Base-by-base conservation (phyloP, 2,888 invertebrate species). In the Zygogramma bicolorata region DNA sequence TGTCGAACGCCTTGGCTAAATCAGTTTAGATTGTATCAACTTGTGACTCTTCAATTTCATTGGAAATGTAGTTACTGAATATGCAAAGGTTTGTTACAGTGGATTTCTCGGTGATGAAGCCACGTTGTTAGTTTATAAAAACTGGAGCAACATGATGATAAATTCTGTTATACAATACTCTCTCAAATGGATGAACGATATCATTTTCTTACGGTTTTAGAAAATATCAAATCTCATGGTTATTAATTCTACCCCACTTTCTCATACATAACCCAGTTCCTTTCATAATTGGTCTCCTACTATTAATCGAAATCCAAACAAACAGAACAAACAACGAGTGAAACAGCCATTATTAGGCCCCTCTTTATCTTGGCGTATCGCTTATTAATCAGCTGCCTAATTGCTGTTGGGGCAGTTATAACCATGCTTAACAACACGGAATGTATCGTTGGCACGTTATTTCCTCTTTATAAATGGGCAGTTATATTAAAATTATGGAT, bases 371-470 rank as follows among this genome's bases (percentile, higher is more conserved):
- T 40, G 42, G 25, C 61, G 13, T 61, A 68, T 68, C 68, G 49
- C 68, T 62, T 68, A 62, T 68, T 68, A 68, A 68, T 68, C 68
- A 68, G 68, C 27, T 46, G 25, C 61, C 60, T 68, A 68, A 68
- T 68, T 68, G 68, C 60, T 68, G 60, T 68, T 68, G 61, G 62
- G 68, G 57, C 68, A 61, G 60, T 62, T 62, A 68, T 31, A 53
- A 68, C 31, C 68, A 59, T 68, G 63, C 60, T 62, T 38, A 62
- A 68, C 68, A 68, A 68, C 62, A 13, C 62, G 61, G 61, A 68
- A 62, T 68, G 68, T 68, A 68, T 68, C 62, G 68, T 68, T 68
- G 62, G 63, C 68, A 68, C 68, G 68, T 68, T 62, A 68, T 68
- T 53, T 63, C 61, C 57, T 49, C 57, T 68, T 68, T 63, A 57